Percentiles rank a stretch among this genome's conserved stretches.
Conservation (phyloP, 1,140 invertebrate genomes). For the Drosophila ficusphila region DNA sequence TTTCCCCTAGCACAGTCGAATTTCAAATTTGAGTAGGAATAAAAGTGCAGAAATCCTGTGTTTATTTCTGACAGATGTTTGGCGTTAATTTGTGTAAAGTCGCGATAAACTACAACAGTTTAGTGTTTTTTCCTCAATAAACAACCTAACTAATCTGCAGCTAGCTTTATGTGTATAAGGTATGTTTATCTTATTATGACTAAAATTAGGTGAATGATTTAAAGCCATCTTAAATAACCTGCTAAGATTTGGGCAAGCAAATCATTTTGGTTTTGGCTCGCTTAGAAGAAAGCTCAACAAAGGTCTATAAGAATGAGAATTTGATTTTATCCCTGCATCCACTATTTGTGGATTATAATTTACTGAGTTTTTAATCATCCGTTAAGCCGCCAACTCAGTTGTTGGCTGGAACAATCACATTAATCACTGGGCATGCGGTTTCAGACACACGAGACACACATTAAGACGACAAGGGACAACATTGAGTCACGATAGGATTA, state of each 20-base stretch:
- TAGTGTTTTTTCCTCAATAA: background rate
- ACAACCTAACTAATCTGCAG: background rate
- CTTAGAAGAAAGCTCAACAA: no score
- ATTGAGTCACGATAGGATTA: conserved; percentile 53
- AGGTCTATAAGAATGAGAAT: no score
- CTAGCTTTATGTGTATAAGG: background rate
- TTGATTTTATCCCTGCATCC: no score
- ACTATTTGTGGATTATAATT: no score
- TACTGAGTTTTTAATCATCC: background rate
- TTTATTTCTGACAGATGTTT: background rate
- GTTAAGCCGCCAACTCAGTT: background rate
- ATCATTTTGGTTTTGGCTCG: background rate
- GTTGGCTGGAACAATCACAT: background rate
- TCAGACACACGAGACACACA: conserved; percentile 9
- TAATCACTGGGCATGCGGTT: conserved; percentile 26
- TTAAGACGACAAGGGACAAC: conserved; percentile 53
- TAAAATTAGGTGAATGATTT: background rate
- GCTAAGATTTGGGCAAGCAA: background rate
- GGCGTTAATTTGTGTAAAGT: background rate
- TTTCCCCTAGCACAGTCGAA: background rate
- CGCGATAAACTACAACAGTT: background rate
- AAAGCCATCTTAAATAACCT: background rate
- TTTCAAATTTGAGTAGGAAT: no score
- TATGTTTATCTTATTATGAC: background rate
- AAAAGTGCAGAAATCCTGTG: background rate